Conservation (phyloP, 2,113 vertebrate genomes). For the Neolamprologus sp. region DNA sequence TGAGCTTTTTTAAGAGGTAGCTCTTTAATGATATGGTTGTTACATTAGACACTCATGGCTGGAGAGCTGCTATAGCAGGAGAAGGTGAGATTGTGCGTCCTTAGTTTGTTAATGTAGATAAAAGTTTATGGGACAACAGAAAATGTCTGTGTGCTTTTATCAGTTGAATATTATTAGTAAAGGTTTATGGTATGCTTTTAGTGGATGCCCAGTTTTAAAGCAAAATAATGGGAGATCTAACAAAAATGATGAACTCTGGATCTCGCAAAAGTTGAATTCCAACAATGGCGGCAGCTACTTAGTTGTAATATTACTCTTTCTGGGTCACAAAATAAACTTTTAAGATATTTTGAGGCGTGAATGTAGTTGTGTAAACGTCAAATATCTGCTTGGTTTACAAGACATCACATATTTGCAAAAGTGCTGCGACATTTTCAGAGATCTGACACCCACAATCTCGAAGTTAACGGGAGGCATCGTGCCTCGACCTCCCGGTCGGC, state of each 20-base stretch:
- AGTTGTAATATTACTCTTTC: no score
- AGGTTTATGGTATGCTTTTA: background rate
- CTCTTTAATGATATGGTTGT: background rate
- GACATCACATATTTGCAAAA: no score
- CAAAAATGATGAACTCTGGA: background rate
- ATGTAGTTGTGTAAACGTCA: no score
- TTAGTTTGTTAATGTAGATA: background rate
- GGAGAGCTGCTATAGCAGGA: background rate
- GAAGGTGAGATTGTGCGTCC: background rate
- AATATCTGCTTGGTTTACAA: no score
- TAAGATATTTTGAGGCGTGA: no score
- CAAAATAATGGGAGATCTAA: background rate
- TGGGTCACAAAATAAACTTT: no score
- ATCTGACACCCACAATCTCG: no score
- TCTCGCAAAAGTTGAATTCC: no score
- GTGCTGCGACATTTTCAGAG: rapidly evolving
- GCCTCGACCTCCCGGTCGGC: no score
- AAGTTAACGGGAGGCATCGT: no score
- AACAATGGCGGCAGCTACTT: no score
- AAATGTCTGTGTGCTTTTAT: background rate
- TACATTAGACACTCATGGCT: background rate
- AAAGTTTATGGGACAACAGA: background rate
- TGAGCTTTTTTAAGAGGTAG: background rate
- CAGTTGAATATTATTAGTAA: background rate
- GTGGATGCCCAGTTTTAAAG: background rate